phyloP scores from a whole-genome alignment of 2,797 vertebrate genomes.

The Siniperca scherzeri region DNA sequence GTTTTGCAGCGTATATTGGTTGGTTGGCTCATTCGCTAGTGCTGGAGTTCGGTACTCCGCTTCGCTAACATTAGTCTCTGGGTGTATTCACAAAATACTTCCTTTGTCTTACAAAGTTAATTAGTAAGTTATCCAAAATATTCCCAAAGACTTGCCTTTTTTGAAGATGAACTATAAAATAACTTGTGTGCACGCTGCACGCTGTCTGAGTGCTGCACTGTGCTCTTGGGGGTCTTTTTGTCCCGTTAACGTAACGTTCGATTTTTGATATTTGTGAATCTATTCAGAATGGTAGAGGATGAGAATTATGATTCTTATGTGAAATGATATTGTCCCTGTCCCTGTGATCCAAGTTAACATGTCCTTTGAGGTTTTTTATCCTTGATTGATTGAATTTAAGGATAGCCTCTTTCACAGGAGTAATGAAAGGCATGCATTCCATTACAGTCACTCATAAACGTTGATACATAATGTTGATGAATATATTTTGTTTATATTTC shows the following conservation, averaged over 20 bases:
- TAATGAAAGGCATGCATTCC: slow-evolving; percentile 5
- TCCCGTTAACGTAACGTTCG: too few species aligned
- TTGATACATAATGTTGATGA: not conserved
- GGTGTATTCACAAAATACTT: not conserved
- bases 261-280: not conserved
- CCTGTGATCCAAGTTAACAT: slow-evolving; percentile 6
- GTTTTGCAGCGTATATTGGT: too few species aligned
- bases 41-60: not conserved
- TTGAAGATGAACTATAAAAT: not conserved
- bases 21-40: too few species aligned
- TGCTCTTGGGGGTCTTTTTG: not conserved
- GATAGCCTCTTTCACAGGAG: not conserved
- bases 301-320: not conserved
- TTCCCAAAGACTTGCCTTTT: not conserved
- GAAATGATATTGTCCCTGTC: not conserved
- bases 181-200: not conserved
- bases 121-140: not conserved
- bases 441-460: not conserved
- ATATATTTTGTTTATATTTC: not conserved
- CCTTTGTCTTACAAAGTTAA: not conserved
- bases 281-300: not conserved
- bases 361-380: slow-evolving; percentile 5
- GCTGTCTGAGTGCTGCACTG: not conserved
- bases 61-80: not conserved
- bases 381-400: not conserved